Conservation (phyloP, 1,140 invertebrate genomes). For the Drosophila saltans region DNA sequence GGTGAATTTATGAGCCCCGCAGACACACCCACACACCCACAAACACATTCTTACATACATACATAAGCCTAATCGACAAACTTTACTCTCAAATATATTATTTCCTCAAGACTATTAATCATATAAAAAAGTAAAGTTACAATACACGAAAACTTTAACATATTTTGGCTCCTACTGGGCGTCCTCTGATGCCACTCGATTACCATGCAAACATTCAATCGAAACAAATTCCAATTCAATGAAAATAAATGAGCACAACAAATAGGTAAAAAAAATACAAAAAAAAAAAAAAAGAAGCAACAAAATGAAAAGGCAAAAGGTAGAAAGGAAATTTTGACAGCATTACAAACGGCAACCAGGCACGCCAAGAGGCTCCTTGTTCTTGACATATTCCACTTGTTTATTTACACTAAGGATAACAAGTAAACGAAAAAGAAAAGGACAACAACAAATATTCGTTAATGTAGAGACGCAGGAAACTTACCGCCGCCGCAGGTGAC, state of each 20-base stretch:
- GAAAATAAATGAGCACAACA: conserved; percentile 81
- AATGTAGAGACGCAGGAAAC: conserved; percentile 52
- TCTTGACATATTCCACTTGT: conserved; percentile 81
- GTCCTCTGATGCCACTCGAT: conserved; percentile 67
- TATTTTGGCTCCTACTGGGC: conserved; percentile 61
- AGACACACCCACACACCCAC: background rate
- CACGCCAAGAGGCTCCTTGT: conserved; percentile 68
- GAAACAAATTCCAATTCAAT: conserved; percentile 80
- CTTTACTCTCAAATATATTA: conserved; percentile 72
- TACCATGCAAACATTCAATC: conserved; percentile 81
- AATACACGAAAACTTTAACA: conserved; percentile 46
- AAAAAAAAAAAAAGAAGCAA: background rate
- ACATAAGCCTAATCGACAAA: conserved; percentile 65
- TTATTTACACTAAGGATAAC: conserved; percentile 70
- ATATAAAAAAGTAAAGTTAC: conserved; percentile 39
- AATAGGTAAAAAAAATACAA: conserved; percentile 45
- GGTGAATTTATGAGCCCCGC: conserved; percentile 55
- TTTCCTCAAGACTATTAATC: conserved; percentile 64
- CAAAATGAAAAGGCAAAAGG: conserved; percentile 17
- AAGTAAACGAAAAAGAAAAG: background rate
- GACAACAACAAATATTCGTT: background rate
- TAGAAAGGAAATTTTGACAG: conserved; percentile 67
- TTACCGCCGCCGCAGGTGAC: conserved; percentile 96
- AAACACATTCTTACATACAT: conserved; percentile 14
- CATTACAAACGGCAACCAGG: conserved; percentile 64